Conservation (phyloP, 2,113 vertebrate species). For the Corythaixoides concolor region DNA sequence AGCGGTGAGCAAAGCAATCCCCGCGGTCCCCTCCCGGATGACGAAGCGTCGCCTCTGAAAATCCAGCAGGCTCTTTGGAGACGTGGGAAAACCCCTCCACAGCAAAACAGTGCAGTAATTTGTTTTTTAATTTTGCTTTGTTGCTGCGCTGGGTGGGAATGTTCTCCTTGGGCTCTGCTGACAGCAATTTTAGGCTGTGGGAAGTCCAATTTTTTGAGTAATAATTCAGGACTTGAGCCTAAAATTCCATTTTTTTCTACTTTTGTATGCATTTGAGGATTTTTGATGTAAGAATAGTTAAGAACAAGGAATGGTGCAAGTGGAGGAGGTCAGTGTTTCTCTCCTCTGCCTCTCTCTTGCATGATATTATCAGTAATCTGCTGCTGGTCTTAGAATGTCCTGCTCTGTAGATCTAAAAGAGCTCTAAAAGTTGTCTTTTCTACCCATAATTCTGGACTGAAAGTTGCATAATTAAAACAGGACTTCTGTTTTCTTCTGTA, state of each 20-base stretch:
- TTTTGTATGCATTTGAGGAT: neutral
- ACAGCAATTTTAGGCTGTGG: neutral
- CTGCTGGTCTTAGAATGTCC: neutral
- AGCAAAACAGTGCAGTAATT: neutral
- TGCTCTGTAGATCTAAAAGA: neutral
- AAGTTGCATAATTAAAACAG: neutral
- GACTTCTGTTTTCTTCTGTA: neutral
- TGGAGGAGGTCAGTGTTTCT: neutral
- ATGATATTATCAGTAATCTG: neutral
- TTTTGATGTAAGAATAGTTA: neutral
- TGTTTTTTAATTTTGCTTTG: neutral
- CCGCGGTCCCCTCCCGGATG: neutral
- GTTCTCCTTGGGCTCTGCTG: neutral
- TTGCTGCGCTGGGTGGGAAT: neutral
- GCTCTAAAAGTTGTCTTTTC: neutral
- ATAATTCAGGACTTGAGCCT: neutral
- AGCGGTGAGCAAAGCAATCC: neutral
- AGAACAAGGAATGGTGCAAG: neutral
- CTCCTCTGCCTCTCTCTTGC: neutral
- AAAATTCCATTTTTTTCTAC: neutral
- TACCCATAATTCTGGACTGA: neutral
- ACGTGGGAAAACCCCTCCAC: neutral
- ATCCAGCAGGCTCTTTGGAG: neutral
- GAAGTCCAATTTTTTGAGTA: neutral
- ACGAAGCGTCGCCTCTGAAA: neutral